Evolutionary conservation across 2,113 vertebrate genomes (phyloP), one percentile per base, ranked within the genome.

Genomic region (Psittacus erithacus): DNA sequence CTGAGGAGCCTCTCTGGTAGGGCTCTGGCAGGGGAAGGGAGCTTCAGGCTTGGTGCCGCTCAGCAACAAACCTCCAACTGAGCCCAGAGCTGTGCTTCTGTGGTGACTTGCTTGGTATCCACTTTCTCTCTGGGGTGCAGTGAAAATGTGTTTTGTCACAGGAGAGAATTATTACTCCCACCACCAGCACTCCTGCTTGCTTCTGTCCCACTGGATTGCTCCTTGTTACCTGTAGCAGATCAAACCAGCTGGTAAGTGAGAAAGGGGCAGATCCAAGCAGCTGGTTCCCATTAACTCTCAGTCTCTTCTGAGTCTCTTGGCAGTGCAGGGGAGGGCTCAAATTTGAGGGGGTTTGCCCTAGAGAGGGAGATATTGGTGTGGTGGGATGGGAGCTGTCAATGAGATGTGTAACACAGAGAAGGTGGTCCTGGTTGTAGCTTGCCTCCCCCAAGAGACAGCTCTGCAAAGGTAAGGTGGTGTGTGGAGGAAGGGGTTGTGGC

Each of bases 351-450:
- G 24, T 5, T 55, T 17, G 8, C 0, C 3, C 1, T 10, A 8
- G 50, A 27, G 49, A 17, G 67, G 59, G 35, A 50, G 62, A 3
- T 0, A 0, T 3, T 27, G 28, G 41, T 0, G 1, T 1, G 16
- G 12, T 23, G 50, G 57, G 35, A 22, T 31, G 31, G 53, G 28
- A 62, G 74, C 6, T 35, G 2, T 57, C 4, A 2, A 29, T 13
- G 71, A 46, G n/a, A 5, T 11, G 38, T 10, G 11, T 7, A 12
- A 2, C 3, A 1, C 6, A 0, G 5, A 27, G 44, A 31, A 52
- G 63, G 47, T 80, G 67, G 22, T 41, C 25, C 33, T n/a, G 75
- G 2, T 2, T 2, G 4, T 4, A 3, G 22, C 28, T 59, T 31
- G 2, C 3, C 1, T 68, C 27, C 31, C 27, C 22, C 19, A 0